Evolutionary conservation across 2,113 vertebrate genomes (phyloP).

Genomic region (Cyanoderma ruficeps): DNA sequence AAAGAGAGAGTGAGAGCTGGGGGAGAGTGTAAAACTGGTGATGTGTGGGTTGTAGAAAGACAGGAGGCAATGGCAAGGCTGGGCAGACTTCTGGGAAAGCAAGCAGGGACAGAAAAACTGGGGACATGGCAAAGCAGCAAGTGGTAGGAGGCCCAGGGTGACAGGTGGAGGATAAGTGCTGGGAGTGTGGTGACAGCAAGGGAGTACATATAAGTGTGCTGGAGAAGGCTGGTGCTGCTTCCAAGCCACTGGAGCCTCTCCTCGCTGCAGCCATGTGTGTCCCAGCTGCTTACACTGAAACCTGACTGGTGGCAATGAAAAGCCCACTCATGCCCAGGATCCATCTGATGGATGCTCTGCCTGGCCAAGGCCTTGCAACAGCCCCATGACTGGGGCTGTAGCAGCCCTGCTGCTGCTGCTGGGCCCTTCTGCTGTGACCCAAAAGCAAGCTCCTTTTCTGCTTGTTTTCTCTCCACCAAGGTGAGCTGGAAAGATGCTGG

Average conservation of each 20-base stretch:
- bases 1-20: neutral
- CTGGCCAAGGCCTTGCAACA: neutral
- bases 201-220: neutral
- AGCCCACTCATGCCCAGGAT: neutral
- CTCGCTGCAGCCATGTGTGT: neutral
- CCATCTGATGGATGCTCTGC: neutral
- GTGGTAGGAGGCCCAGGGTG: neutral
- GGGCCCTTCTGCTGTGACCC: neutral
- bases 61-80: neutral
- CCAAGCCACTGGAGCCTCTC: neutral
- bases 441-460: neutral
- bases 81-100: neutral
- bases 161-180: neutral
- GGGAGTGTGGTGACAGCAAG: neutral
- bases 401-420: neutral
- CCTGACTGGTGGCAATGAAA: neutral
- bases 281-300: neutral
- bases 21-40: neutral
- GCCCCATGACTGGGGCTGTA: too few relatives aligned
- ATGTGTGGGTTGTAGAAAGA: neutral
- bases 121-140: neutral
- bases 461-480: neutral
- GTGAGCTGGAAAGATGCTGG: neutral
- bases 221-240: neutral
- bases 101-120: neutral